Base-by-base conservation (phyloP, 92 coral and sea anemone species). In the Isaurus tuberculatus region DNA sequence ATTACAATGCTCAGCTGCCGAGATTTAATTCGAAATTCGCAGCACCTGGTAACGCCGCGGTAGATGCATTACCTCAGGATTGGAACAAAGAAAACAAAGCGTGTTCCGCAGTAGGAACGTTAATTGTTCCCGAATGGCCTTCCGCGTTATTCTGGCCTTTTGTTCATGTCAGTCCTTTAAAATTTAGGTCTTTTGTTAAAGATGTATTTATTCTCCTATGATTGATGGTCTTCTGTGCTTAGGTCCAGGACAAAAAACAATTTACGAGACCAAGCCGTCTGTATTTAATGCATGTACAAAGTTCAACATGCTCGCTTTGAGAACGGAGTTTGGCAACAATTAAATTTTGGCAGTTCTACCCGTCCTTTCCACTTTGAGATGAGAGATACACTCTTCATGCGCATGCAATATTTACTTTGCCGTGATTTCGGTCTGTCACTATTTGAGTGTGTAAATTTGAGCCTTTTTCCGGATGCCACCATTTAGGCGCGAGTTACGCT, bases 171-270 rank as follows among this genome's bases (percentile, higher is more conserved):
- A n/a, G n/a, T n/a, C n/a, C n/a, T n/a, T n/a, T n/a, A n/a, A n/a
- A n/a, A n/a, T 75, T 79, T 40, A 19, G 36, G 23, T 14, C 36
- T 5, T 69, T 49, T 11, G 71, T 55, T 69, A 86, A 70, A 36
- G 80, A 31, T 27, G 63, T 67, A 16, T 86, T 68, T 42, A 14
- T 30, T 22, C 80, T 11, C 73, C 90, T 9, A n/a, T 43, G 75
- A 55, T 80, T 22, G 29, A 55, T 36, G 90, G 72, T 25, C 75
- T 86, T 60, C 48, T 70, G 73, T 31, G 82, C 30, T 72, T 70
- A 70, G 81, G 86, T 16, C 90, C 90, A 23, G 86, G 86, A 19
- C 90, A 86, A n/a, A n/a, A n/a, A n/a, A n/a, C n/a, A n/a, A n/a
- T n/a, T n/a, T n/a, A n/a, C n/a, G n/a, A n/a, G n/a, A n/a, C 25